phyloP scores from a whole-genome alignment of 2,888 invertebrate species.

The Athalia circularis region DNA sequence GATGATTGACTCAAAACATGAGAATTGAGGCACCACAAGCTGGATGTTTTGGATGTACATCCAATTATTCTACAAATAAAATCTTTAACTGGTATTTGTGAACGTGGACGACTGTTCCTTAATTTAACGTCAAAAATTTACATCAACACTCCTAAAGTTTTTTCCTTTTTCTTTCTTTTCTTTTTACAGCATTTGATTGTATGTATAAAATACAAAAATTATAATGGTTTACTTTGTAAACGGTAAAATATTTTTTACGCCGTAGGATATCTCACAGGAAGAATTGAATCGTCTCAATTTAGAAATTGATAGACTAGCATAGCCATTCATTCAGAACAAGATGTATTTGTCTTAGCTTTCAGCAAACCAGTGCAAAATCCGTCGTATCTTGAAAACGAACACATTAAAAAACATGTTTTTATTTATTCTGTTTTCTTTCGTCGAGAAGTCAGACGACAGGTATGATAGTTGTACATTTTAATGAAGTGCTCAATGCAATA shows the following conservation, averaged over 20 bases:
- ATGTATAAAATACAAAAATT: constrained; percentile 27
- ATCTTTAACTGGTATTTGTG: constrained; percentile 12
- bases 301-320: not conserved
- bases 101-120: constrained; percentile 22
- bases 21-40: not conserved
- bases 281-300: constrained; percentile 21
- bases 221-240: constrained; percentile 18
- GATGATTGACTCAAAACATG: not conserved
- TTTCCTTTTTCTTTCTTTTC: not conserved
- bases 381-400: too few relatives aligned
- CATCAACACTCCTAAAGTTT: not conserved
- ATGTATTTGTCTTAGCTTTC: not conserved
- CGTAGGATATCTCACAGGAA: constrained; percentile 16
- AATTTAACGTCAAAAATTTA: not conserved
- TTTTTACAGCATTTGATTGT: not conserved
- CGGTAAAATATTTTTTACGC: constrained; percentile 14
- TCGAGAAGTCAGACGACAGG: not conserved
- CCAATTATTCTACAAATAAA: not conserved
- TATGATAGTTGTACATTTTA: constrained; percentile 7
- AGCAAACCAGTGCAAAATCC: too few relatives aligned
- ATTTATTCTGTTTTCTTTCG: not conserved
- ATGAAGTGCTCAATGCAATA: constrained; percentile 44
- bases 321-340: not conserved
- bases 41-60: not conserved
- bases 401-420: too few relatives aligned